Conservation (phyloP, 2,888 invertebrate species). For the Andrena haemorrhoa region DNA sequence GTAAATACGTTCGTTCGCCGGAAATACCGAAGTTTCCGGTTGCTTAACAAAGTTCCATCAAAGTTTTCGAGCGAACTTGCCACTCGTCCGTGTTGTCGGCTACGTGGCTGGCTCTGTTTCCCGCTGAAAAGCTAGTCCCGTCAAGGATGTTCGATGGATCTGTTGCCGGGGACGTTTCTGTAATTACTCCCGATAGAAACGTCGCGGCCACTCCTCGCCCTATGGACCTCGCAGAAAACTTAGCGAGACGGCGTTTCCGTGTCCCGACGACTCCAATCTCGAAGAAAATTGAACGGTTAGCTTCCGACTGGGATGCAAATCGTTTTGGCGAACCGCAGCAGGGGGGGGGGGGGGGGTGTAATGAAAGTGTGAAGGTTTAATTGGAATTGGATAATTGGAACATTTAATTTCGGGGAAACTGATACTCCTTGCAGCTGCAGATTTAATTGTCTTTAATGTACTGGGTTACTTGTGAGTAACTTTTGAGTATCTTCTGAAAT, state of each 20-base stretch:
- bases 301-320: neutral
- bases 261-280: constrained; percentile 1
- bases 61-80: constrained; percentile 47
- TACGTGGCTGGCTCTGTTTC: neutral
- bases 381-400: constrained; percentile 1
- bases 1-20: constrained; percentile 18
- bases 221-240: neutral
- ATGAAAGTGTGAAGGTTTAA: neutral
- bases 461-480: no score
- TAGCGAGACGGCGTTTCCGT: neutral
- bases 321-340: neutral
- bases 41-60: constrained; percentile 24
- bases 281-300: neutral
- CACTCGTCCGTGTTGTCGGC: constrained; percentile 33
- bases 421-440: neutral
- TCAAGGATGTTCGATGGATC: constrained; percentile 27
- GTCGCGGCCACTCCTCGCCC: neutral
- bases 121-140: constrained; percentile 11
- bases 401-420: neutral
- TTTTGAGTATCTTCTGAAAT: no score
- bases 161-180: neutral
- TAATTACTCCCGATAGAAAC: constrained; percentile 12
- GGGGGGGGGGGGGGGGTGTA: neutral
- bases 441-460: no score
- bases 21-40: constrained; percentile 23